phyloP scores from a whole-genome alignment of 2,888 invertebrate species.

The Heliconius erato region DNA sequence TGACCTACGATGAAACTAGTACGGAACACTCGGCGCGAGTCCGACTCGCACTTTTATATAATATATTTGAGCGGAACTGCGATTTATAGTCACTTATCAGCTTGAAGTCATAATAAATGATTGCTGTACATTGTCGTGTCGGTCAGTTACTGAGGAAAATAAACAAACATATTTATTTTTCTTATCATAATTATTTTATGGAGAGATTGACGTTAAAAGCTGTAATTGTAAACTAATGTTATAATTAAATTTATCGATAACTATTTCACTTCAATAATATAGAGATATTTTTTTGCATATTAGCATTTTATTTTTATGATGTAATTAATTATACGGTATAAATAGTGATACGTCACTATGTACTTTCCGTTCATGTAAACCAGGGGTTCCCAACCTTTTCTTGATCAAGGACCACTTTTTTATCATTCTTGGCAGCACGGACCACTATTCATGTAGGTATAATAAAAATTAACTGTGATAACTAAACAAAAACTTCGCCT shows the following conservation, averaged over 20 bases:
- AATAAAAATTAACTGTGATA: too few relatives aligned
- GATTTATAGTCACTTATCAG: neutral
- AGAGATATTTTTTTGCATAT: too few relatives aligned
- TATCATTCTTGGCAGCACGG: too few relatives aligned
- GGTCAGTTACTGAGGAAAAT: constrained; percentile 28
- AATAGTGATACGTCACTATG: too few relatives aligned
- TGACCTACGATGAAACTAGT: neutral
- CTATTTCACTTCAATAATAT: too few relatives aligned
- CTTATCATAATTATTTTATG: neutral
- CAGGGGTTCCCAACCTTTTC: too few relatives aligned
- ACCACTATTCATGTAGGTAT: too few relatives aligned
- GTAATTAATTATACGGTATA: too few relatives aligned
- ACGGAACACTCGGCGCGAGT: neutral
- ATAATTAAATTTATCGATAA: neutral
- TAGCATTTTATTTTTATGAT: too few relatives aligned
- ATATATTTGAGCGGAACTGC: neutral
- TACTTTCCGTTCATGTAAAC: too few relatives aligned
- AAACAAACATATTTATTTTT: constrained; percentile 10
- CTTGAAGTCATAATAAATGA: neutral
- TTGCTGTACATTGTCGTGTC: neutral
- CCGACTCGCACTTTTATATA: neutral
- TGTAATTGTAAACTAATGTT: neutral
- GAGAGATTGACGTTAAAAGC: neutral
- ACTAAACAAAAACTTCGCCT: too few relatives aligned
- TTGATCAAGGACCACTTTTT: too few relatives aligned